Evolutionary conservation across 2,113 vertebrate genomes (phyloP), one percentile per base, ranked within the genome.

Genomic region (Apodemus sylvaticus): DNA sequence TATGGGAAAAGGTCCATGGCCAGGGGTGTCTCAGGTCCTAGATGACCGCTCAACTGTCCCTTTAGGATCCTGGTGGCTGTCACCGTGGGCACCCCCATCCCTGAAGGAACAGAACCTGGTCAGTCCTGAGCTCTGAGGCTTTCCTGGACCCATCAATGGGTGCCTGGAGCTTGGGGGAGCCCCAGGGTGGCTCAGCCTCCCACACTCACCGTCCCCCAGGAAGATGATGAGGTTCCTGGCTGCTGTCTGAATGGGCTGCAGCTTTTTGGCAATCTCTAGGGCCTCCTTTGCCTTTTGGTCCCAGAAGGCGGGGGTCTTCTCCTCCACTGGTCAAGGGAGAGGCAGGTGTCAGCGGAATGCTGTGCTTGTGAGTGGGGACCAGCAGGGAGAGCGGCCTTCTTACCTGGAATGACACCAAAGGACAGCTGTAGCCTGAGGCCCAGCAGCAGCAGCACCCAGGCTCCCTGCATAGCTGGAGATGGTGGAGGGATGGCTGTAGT

Each of bases 171-270:
- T 8, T 0, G 1, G 22, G 62, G 22, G 4, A 5, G 17, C 1
- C 7, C 0, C 22, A 26, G 48, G 55, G 26, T 11, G 2, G 1
- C 1, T n/a, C 1, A 24, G 73, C 6, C 9, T 6, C 0, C 0
- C 0, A 0, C 11, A 97, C 98, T 98, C 98, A 99, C 99, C 99
- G 0, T 99, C 99, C 0, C 99, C 99, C 51, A 99, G 90, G 97
- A 99, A 99, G 70, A 99, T 98, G 64, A 99, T 99, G 96, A 99
- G 97, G 97, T 99, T 99, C 98, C 99, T 99, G 95, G 99, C 99
- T 0, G 94, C 5, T 62, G 98, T 26, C 95, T 97, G 88, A 68
- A 58, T 96, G 0, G 99, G 99, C 94, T 98, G 98, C 64, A 99
- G 96, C 19, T 98, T 98, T 94, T 99, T 97, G 0, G 99, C 99